Percentiles rank a stretch among this genome's conserved stretches.
Evolutionary conservation across 2,113 vertebrate species (phyloP).

Genomic region (Hystrix cristata): DNA sequence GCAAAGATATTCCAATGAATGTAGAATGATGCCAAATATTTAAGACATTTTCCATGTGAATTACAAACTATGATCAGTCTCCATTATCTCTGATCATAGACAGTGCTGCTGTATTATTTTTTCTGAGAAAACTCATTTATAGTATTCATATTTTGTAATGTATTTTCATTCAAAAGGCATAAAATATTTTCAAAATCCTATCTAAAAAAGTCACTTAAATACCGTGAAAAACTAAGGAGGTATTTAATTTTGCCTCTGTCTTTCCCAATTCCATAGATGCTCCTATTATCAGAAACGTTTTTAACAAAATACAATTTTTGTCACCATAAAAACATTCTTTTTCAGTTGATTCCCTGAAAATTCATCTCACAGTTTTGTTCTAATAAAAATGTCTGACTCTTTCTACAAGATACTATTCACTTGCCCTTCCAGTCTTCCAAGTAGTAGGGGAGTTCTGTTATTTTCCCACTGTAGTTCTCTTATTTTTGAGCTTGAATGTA

Average conservation of each 20-base stretch:
- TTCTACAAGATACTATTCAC: neutral
- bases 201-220: conserved; percentile 1
- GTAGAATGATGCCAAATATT: neutral
- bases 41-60: neutral
- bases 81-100: neutral
- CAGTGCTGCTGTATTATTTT: neutral
- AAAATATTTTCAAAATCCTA: neutral
- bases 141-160: neutral
- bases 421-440: neutral
- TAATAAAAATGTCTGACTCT: neutral
- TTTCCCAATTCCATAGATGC: neutral
- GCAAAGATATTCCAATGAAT: neutral
- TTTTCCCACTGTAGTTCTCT: neutral
- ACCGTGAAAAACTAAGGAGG: neutral
- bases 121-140: neutral
- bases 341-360: neutral
- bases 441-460: neutral
- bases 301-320: neutral
- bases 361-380: neutral
- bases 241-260: neutral
- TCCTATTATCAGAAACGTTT: neutral
- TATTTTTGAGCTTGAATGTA: neutral
- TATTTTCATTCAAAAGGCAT: neutral
- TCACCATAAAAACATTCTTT: neutral
- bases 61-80: neutral